phyloP scores from a whole-genome alignment of 2,113 vertebrate species.

The Pan troglodytes region NHGRI_mPanTro3-v2.1_pri NC_072410.2:37353001-37353500 shows the following conservation, averaged over 20 bases:
- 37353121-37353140: not conserved
- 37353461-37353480: not conserved
- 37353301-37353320: fast-evolving
- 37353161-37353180: conserved; percentile 86
- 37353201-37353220: conserved; percentile 90
- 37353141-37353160: conserved; percentile 87
- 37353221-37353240: conserved; percentile 92
- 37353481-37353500: not conserved
- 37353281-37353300: not conserved
- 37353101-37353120: not conserved
- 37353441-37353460: not conserved
- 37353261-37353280: not conserved
- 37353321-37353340: not conserved
- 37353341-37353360: not conserved
- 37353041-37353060: not conserved
- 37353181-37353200: conserved; percentile 90
- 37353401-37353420: not conserved
- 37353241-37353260: not conserved
- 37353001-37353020: not conserved
- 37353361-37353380: not conserved
- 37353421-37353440: not conserved
- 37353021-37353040: not conserved
- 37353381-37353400: not conserved
- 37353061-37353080: not conserved
- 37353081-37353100: not conserved